These are phyloP conservation scores for Pogonomyrmex californicus DNA, from an alignment of 1,140 invertebrate species.

Conservation along the genomic window DNA sequence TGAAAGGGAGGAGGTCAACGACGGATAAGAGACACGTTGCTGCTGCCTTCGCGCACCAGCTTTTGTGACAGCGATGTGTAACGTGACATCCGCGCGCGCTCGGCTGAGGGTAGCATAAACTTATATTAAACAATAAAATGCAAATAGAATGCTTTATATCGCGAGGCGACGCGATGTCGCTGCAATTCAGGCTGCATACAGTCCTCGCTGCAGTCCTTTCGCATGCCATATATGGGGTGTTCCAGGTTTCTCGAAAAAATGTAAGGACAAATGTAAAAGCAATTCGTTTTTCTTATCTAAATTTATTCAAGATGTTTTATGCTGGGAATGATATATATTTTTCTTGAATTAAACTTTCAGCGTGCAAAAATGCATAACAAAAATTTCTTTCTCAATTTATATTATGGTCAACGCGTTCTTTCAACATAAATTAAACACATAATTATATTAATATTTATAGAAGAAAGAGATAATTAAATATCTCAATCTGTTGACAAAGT, in stretches of 20 bases:
- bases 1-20: conserved; percentile 28
- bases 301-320: not conserved
- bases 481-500: not conserved
- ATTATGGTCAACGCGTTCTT: not conserved
- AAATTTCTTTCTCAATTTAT: not conserved
- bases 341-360: not conserved
- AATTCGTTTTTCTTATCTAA: not conserved
- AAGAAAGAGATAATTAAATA: not conserved
- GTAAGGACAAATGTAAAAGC: not conserved
- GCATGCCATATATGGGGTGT: conserved; percentile 48
- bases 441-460: too few species aligned
- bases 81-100: conserved; percentile 28
- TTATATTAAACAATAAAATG: conserved; percentile 85
- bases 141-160: conserved; percentile 80
- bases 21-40: conserved; percentile 59
- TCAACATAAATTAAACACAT: not conserved
- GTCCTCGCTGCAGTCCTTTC: conserved; percentile 24
- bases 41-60: not conserved
- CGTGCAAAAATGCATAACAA: not conserved
- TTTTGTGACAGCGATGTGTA: conserved; percentile 32
- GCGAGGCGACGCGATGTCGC: conserved; percentile 44
- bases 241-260: not conserved
- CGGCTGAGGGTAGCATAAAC: conserved; percentile 77
- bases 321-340: not conserved
- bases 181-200: conserved; percentile 56